Conservation (phyloP, 92 coral and sea anemone genomes). For the Muricea muricata region DNA sequence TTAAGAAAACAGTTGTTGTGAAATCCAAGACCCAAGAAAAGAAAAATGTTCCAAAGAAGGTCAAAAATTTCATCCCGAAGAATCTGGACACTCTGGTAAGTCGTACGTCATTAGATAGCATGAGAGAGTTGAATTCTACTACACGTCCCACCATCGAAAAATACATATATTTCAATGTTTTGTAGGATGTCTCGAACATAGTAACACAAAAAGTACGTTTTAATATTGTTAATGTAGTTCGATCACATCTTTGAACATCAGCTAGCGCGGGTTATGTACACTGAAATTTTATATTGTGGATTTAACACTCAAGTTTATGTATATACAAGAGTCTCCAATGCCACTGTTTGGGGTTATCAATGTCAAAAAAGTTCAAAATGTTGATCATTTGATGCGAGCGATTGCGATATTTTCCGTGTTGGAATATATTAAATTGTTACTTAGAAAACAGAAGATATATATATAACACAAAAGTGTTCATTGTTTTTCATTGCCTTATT, state of each 20-base stretch:
- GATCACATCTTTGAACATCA: not conserved
- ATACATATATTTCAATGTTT: not conserved
- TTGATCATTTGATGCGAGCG: not conserved
- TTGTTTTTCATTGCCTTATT: too few relatives aligned
- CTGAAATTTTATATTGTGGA: not conserved
- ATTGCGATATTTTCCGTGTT: not conserved
- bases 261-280: not conserved
- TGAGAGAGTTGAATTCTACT: too few relatives aligned
- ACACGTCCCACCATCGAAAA: too few relatives aligned
- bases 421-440: not conserved
- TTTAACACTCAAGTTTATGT: not conserved
- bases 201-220: not conserved
- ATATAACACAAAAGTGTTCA: too few relatives aligned
- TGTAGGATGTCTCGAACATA: not conserved
- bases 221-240: not conserved
- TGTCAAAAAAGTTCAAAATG: not conserved
- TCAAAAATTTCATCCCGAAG: constrained; percentile 43
- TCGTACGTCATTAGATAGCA: not conserved
- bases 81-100: constrained; percentile 96
- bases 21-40: constrained; percentile 23
- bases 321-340: not conserved
- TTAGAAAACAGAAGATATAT: too few relatives aligned
- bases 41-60: not conserved
- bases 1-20: not conserved
- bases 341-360: not conserved